Evolutionary conservation across 1,140 invertebrate genomes (phyloP).

Genomic region (Drosophila sulfurigaster): DNA sequence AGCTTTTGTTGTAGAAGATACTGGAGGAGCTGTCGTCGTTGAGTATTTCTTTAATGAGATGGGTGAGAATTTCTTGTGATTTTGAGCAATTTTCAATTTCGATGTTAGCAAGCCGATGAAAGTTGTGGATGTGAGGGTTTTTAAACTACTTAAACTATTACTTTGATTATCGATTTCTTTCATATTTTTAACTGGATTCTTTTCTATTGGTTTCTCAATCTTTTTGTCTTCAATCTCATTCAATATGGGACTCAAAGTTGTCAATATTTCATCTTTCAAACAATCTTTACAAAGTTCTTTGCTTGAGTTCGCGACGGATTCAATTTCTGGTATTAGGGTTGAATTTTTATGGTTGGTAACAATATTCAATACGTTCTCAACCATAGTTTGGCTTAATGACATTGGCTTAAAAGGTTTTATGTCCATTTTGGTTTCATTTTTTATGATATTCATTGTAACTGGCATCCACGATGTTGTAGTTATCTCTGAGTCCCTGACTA

Average conservation of each 20-base stretch:
- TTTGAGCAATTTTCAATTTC: slow-evolving; percentile 13
- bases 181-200: not conserved
- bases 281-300: slow-evolving; percentile 3
- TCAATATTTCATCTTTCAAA: not conserved
- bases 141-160: slow-evolving; percentile 9
- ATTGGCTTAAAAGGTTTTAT: not conserved
- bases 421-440: not conserved
- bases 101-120: not conserved
- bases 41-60: not conserved
- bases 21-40: not conserved
- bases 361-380: not conserved
- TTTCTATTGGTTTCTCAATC: not conserved
- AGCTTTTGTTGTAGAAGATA: not conserved
- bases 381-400: not conserved
- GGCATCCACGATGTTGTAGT: slow-evolving; percentile 9
- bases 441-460: not conserved
- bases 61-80: slow-evolving; percentile 1
- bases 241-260: not conserved
- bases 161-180: not conserved
- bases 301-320: not conserved
- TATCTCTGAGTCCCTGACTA: not conserved
- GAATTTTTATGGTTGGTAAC: not conserved
- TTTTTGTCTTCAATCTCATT: not conserved
- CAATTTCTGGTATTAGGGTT: not conserved
- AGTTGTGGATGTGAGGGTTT: not conserved